Conservation (phyloP, 1,140 invertebrate genomes). For the Wiebesia pumilae region DNA sequence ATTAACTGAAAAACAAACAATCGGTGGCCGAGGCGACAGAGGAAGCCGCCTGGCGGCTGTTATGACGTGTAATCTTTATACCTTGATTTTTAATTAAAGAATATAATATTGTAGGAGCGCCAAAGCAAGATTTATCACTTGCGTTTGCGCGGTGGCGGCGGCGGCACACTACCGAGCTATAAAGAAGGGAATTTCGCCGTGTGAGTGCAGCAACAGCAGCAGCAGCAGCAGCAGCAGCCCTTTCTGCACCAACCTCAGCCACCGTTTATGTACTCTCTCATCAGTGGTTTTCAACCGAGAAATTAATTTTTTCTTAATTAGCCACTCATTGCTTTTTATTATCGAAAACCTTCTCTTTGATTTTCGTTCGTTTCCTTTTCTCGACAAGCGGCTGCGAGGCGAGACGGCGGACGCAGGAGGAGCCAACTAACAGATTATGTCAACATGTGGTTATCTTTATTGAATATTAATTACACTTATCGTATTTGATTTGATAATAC, state of each 20-base stretch:
- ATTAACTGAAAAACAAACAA: constrained; percentile 60
- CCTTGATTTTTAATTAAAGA: constrained; percentile 69
- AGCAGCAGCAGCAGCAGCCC: neutral
- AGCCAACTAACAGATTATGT: constrained; percentile 25
- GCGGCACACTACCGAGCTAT: constrained; percentile 37
- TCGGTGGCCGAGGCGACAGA: constrained; percentile 32
- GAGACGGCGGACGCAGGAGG: neutral
- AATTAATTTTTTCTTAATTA: constrained; percentile 48
- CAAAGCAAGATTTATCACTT: constrained; percentile 65
- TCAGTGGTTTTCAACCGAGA: constrained; percentile 39
- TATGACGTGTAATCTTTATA: constrained; percentile 63
- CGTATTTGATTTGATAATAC: constrained; percentile 21
- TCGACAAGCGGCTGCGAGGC: neutral
- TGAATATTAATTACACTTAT: constrained; percentile 47
- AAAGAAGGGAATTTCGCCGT: constrained; percentile 42
- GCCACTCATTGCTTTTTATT: constrained; percentile 26
- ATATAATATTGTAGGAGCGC: constrained; percentile 63
- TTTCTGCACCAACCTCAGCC: constrained; percentile 10
- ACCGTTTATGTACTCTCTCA: constrained; percentile 13
- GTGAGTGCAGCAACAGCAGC: neutral
- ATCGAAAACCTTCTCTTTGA: neutral
- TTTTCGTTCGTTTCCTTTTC: neutral
- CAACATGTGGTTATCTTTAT: constrained; percentile 42
- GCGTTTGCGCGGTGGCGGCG: constrained; percentile 54
- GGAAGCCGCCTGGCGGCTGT: constrained; percentile 48